These are phyloP conservation scores for Progne subis DNA, from an alignment of 2,113 vertebrate species.

Conservation along the genomic window DNA sequence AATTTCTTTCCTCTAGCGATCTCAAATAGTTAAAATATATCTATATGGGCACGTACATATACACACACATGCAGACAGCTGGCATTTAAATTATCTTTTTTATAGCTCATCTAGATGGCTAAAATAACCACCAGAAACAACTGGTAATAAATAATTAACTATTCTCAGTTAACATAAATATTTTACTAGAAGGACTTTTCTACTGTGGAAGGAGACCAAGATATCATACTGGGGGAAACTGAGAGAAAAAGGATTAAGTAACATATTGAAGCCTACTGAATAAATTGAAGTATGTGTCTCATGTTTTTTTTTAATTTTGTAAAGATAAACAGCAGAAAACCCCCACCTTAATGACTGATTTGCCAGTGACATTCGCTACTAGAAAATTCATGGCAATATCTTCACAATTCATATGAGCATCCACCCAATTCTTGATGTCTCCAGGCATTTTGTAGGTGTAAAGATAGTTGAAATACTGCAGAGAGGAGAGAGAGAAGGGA, in stretches of 20 bases:
- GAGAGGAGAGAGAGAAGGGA: not conserved
- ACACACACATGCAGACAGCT: not conserved
- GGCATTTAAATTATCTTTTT: not conserved
- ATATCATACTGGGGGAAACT: not conserved
- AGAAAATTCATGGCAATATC: slow-evolving; percentile 99
- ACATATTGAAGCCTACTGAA: not conserved
- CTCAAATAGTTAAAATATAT: slow-evolving; percentile 29
- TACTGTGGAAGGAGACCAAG: not conserved
- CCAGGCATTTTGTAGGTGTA: slow-evolving; percentile 99
- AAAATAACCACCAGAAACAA: slow-evolving; percentile 3
- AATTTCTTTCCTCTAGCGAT: not conserved
- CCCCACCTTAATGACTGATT: slow-evolving; percentile 96
- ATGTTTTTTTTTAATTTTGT: not conserved
- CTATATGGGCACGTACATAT: not conserved
- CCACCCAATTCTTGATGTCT: slow-evolving; percentile 99
- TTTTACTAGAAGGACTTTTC: not conserved
- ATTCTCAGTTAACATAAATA: not conserved
- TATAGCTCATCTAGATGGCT: not conserved
- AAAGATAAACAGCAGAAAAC: not conserved
- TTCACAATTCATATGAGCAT: slow-evolving; percentile 98
- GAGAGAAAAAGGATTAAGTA: not conserved
- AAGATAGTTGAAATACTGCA: slow-evolving; percentile 97
- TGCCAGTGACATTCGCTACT: slow-evolving; percentile 96
- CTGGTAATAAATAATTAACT: not conserved
- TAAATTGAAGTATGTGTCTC: not conserved